Evolutionary conservation across 2,113 vertebrate species (phyloP), one percentile per base, ranked within the genome.

Genomic region (Sapayoa aenigma): DNA sequence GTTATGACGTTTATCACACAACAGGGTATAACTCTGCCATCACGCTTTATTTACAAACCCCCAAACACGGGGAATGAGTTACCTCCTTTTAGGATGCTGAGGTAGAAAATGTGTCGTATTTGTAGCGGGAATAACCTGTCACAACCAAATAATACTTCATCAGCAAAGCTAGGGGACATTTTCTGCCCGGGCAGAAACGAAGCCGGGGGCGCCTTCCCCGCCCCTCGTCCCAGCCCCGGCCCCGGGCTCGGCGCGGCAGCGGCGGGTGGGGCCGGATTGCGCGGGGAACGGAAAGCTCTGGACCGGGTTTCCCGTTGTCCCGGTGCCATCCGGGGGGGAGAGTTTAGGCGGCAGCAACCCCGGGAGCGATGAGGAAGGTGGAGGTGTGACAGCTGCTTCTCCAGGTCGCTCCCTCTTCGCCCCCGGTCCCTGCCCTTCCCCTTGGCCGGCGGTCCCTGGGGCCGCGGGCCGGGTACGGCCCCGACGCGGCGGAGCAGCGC

Each of bases 211-310:
- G 1, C 27, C 10, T 9, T 6, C 25, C 22, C 21, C 12, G 6
- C 6, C 12, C 35, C 12, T 8, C 1, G 5, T 2, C 24, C 27
- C 23, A 4, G 5, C 31, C 27, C 24, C 3, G 25, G 58, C 37
- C 10, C 24, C 12, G 44, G 3, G 62, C 56, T 1, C 2, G 1
- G 55, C 47, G 35, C 56, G 11, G 14, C 60, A 15, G 8, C 1
- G 44, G 35, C 18, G 46, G 58, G 79, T 8, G 65, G 89, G 73
- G 52, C 82, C 53, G 58, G 1, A 30, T 68, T 42, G 44, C 12
- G 67, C 49, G 19, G 69, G 96, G 96, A 96, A 95, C 96, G 75
- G 89, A 91, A 94, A 94, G 77, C 89, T 75, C 25, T 49, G 78
- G 93, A 12, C 63, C 37, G 78, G 30, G 95, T 96, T 96, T 97